phyloP scores from a whole-genome alignment of 2,797 vertebrate species.

The Periophthalmus magnuspinnatus region DNA sequence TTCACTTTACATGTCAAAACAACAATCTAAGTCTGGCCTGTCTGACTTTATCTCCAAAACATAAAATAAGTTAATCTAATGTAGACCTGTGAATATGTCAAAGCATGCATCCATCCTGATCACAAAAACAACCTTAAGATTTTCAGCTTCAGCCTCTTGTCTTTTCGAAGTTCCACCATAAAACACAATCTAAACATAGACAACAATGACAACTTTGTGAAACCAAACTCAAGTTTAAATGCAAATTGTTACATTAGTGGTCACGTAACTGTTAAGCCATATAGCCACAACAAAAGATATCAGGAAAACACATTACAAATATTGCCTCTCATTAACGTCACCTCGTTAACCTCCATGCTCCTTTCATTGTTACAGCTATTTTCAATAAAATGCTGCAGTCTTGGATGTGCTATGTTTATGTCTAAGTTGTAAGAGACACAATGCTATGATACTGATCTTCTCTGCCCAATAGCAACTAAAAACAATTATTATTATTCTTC shows the following conservation, averaged over 20 bases:
- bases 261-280: constrained; percentile 30
- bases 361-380: constrained; percentile 45
- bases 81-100: not conserved
- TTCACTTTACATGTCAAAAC: not conserved
- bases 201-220: constrained; percentile 1
- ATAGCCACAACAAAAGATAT: constrained; percentile 50
- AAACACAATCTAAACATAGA: not conserved
- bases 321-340: constrained; percentile 43
- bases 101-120: not conserved
- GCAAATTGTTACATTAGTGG: not conserved
- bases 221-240: not conserved
- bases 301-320: constrained; percentile 51
- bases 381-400: constrained; percentile 44
- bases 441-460: not conserved
- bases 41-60: not conserved
- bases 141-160: no score
- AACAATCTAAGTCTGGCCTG: not conserved
- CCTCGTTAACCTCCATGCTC: constrained; percentile 36
- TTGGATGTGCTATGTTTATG: constrained; percentile 9
- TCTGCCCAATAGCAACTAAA: not conserved
- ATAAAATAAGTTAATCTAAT: not conserved
- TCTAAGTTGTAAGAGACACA: not conserved
- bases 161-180: not conserved
- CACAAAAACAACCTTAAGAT: not conserved
- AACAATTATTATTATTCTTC: not conserved